Percentiles rank a stretch among this genome's conserved stretches.
These are phyloP conservation scores for Camponotus floridanus DNA, from an alignment of 1,140 invertebrate genomes.

Conservation along the genomic window DNA sequence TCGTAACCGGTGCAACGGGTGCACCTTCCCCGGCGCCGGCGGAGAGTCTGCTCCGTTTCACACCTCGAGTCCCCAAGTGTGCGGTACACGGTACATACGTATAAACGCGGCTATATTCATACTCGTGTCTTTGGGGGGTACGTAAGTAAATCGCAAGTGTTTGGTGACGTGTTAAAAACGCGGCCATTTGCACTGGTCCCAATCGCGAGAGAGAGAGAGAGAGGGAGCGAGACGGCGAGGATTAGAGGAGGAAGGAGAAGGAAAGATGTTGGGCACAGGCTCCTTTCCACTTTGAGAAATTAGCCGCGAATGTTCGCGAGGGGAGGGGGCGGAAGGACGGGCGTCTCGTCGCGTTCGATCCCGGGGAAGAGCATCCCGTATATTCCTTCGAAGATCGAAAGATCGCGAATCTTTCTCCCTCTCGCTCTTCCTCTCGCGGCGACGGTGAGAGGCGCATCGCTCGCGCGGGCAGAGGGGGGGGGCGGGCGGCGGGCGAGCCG, in stretches of 20 bases:
- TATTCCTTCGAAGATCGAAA: conserved; percentile 37
- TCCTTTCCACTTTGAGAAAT: neutral
- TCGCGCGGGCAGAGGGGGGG: neutral
- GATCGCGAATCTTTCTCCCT: conserved; percentile 20
- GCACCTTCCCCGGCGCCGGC: neutral
- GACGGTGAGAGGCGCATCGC: conserved; percentile 16
- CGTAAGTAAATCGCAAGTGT: conserved; percentile 71
- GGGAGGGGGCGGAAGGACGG: neutral
- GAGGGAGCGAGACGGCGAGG: conserved; percentile 50
- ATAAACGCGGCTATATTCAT: neutral
- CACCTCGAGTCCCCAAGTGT: conserved; percentile 47
- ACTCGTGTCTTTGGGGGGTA: too few species aligned
- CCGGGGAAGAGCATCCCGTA: neutral
- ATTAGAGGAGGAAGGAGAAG: conserved; percentile 37
- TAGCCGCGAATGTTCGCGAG: neutral
- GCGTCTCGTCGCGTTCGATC: neutral
- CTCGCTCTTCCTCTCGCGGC: neutral
- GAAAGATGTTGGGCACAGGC: neutral
- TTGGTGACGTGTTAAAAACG: conserved; percentile 81
- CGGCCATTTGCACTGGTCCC: conserved; percentile 74
- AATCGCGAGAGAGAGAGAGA: conserved; percentile 54
- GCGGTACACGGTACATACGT: neutral
- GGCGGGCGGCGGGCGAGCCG: neutral
- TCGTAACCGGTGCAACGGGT: neutral
- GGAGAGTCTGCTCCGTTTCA: neutral